Base-by-base conservation (phyloP, 2,888 invertebrate species). In the Uloborus plumipes region DNA sequence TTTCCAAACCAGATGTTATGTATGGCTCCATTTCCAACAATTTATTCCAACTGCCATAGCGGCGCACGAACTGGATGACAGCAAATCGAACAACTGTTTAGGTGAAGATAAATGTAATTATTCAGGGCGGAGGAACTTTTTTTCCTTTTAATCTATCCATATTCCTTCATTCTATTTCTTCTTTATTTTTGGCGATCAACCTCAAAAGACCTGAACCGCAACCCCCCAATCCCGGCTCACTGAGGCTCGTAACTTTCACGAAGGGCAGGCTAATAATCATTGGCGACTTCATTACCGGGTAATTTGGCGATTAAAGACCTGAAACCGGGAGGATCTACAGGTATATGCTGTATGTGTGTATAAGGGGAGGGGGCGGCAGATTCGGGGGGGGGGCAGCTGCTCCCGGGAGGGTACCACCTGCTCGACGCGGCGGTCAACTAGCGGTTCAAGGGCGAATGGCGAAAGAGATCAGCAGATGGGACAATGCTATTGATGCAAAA, bases 401-500 rank as follows among this genome's bases (percentile, higher is more conserved):
- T 67, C 67, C 72, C 31, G 79, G 51, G 39, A 39, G 39, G 39
- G 39, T 39, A 39, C 72, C 72, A 79, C 79, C 73, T 73, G 67
- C 71, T 58, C 71, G 58, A 50, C 58, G 71, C 58, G 51, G 79
- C 79, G 79, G 79, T 79, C 79, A 79, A 80, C 67, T 74, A 80
- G 73, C 80, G 80, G 80, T 80, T 80, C 80, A 80, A 80, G 80
- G 80, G 80, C 80, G 64, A 80, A 80, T 80, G 80, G 80, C 80
- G 80, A 80, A 80, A 80, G 80, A 80, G 79, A 66, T 53, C 69
- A 80, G 80, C 80, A 80, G 80, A 80, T 80, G 80, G 80, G 58
- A 16, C 80, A 64, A 62, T 67, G 73, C 50, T 15, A 22, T 67
- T 14, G 70, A 64, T 62, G 70, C 65, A 59, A 66, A 78, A 72